Evolutionary conservation across 2,797 vertebrate species (phyloP).

Genomic region (Gouania willdenowi): DNA sequence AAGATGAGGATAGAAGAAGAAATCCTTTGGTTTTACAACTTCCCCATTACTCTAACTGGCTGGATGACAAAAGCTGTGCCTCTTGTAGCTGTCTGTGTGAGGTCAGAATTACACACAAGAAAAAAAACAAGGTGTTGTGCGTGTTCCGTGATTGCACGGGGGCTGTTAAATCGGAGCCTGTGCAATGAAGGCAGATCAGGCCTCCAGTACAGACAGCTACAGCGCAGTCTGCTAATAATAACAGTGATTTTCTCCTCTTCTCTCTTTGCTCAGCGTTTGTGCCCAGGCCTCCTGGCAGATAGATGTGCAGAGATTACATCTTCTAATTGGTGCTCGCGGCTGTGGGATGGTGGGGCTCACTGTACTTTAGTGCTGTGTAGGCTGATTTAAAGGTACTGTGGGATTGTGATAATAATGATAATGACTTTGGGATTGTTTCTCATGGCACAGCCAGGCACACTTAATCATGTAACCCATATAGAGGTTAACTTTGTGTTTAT

Average conservation of each 20-base stretch:
- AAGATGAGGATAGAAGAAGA: conserved; percentile 40
- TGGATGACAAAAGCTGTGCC: conserved; percentile 28
- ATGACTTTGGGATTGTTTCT: no score
- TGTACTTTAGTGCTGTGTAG: conserved; percentile 54
- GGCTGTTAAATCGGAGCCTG: conserved; percentile 16
- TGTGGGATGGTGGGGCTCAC: conserved; percentile 37
- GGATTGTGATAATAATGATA: conserved; percentile 42
- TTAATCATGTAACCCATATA: no score
- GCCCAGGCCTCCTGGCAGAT: conserved; percentile 65
- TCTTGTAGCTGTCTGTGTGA: conserved; percentile 11
- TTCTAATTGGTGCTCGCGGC: conserved; percentile 66
- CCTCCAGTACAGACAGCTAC: conserved; percentile 62
- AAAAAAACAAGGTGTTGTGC: conserved; percentile 21
- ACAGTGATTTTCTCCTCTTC: conserved; percentile 55
- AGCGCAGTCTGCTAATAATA: conserved; percentile 56
- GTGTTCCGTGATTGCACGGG: conserved; percentile 23
- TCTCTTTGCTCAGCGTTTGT: conserved; percentile 55
- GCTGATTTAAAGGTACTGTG: conserved; percentile 41
- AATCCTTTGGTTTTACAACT: conserved; percentile 49
- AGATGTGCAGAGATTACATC: conserved; percentile 65
- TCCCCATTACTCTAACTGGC: conserved; percentile 37
- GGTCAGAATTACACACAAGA: conserved; percentile 39
- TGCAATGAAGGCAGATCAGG: conserved; percentile 58
- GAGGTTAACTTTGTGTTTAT: no score
- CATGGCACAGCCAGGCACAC: no score